Evolutionary conservation across 2,113 vertebrate species (phyloP), one percentile per base, ranked within the genome.

Genomic region (Phycodurus eques): DNA sequence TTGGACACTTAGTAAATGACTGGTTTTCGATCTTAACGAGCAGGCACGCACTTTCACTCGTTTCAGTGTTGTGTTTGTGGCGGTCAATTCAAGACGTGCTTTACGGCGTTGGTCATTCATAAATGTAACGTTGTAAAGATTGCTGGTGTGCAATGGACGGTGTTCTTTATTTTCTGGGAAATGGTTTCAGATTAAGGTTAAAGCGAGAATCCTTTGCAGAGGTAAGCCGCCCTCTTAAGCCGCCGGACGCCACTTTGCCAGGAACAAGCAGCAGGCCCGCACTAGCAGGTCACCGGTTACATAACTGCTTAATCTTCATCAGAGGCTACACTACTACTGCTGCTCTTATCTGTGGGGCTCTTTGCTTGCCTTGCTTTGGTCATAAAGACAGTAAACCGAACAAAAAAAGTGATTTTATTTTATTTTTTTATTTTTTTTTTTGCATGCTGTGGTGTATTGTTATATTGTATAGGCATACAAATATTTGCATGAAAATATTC

Each of bases 211-310:
- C 79, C 78, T 81, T 76, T 68, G 66, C 67, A 61, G 79, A 72
- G 76, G 80, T 88, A 87, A 90, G 81, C 87, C 33, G 42, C 80
- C 78, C 72, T 82, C 65, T 73, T 84, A 88, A 89, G 77, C 82
- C 49, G 62, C 80, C 79, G 82, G 80, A 65, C 76, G 77, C 62
- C 10, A 72, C 75, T 76, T 84, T 82, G 69, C 81, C 77, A 75
- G 85, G 83, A 85, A 87, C 31, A 8, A 61, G 33, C 81, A 81
- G 82, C 66, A 74, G 86, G 80, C 86, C 83, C 75, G 51, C 75
- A 71, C 77, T 71, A 81, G 75, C 81, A 83, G 84, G 85, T 88
- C 88, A 87, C 65, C 47, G 73, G 44, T 92, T 93, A 91, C 87
- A 78, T 89, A 89, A 92, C 73, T 22, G 17, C 78, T 79, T 85